Evolutionary conservation across 2,113 vertebrate species (phyloP), one percentile per base, ranked within the genome.

Genomic region (Catagonus wagneri): DNA sequence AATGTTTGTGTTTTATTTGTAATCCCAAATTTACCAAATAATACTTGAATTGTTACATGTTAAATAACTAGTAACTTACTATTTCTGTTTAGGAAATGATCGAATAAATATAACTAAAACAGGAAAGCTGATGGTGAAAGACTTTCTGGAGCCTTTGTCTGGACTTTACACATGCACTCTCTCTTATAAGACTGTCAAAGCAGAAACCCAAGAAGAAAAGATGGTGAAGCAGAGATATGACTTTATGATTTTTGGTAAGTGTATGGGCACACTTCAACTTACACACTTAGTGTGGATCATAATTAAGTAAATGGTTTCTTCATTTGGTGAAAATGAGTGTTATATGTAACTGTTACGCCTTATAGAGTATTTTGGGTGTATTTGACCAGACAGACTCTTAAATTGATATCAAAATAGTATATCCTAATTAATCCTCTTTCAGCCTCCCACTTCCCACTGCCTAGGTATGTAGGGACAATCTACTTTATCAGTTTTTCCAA

Each of bases 211-310:
- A 63, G 96, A 97, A 94, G 98, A 98, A 90, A 97, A 34, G 44
- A 83, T 94, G 27, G 12, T 87, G 23, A 89, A 96, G 61, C 97
- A 97, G 68, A 93, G 32, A 4, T 98, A 98, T 16, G 96, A 96
- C 80, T 99, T 99, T 92, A 94, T 98, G 98, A 50, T 98, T 7
- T 98, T 98, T 15, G 98, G 98, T 99, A 98, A 98, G 98, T 80
- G 56, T 83, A 68, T n/a, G 74, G 14, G 3, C 1, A 60, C 29
- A 78, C 86, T 93, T 92, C 63, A 58, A 66, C 32, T 63, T 75
- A 65, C 14, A 58, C 27, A 68, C 71, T 91, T 92, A 66, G 54
- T 78, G 83, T 75, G 34, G 56, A 54, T 93, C 50, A 79, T 16
- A 84, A 83, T 90, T 81, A 58, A 74, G 34, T 66, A 13, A 83